Percentiles rank a stretch among this genome's conserved stretches.
phyloP scores from a whole-genome alignment of 2,888 invertebrate genomes.

The Ctena decussata region DNA sequence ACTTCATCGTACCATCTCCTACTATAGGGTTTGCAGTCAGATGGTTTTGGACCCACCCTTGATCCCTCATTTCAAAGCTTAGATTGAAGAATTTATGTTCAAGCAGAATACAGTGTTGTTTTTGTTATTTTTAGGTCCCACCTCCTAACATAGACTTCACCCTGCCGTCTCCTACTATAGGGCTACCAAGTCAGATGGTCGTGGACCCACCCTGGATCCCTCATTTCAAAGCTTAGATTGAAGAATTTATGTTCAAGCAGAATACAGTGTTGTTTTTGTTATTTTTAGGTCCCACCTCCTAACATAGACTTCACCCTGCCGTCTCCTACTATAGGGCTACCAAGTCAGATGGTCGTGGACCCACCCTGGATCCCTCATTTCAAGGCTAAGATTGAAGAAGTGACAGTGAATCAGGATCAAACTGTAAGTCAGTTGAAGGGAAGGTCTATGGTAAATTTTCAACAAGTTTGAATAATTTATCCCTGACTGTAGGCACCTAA shows the following conservation, averaged over 20 bases:
- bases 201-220: constrained; percentile 99
- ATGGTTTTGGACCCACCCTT: constrained; percentile 99
- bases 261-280: constrained; percentile 89
- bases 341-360: constrained; percentile 94
- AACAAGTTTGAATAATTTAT: too few relatives aligned
- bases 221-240: constrained; percentile 98
- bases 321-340: constrained; percentile 99
- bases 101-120: constrained; percentile 96
- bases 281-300: constrained; percentile 94
- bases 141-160: constrained; percentile 99
- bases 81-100: constrained; percentile 99
- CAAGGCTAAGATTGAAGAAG: constrained; percentile 99
- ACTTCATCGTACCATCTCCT: constrained; percentile 99
- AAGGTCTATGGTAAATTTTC: too few relatives aligned
- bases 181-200: constrained; percentile 93
- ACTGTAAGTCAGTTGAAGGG: constrained; percentile 87
- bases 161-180: constrained; percentile 99
- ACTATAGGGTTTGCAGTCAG: constrained; percentile 95
- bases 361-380: constrained; percentile 99
- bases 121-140: constrained; percentile 89
- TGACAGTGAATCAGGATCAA: constrained; percentile 98
- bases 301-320: constrained; percentile 99
- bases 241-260: constrained; percentile 99
- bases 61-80: constrained; percentile 99
- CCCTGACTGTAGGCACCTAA: too few relatives aligned